phyloP scores from a whole-genome alignment of 2,888 invertebrate genomes.

The Tenthredo livida region DNA sequence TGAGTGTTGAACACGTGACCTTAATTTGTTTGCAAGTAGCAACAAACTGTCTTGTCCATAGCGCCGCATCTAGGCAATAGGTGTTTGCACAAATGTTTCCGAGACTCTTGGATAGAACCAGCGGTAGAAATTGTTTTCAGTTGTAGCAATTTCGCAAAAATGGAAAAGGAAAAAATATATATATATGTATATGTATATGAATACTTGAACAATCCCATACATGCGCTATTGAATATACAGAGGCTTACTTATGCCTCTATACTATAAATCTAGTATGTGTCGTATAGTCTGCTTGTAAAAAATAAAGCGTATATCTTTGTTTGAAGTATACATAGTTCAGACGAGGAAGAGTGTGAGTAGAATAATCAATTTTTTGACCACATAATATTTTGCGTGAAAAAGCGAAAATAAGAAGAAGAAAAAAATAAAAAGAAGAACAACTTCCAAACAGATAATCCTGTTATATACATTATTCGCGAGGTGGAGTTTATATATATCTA shows the following conservation, averaged over 20 bases:
- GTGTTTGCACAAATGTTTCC: conserved; percentile 35
- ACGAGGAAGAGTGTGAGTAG: neutral
- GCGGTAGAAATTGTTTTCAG: conserved; percentile 8
- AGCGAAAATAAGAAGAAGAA: neutral
- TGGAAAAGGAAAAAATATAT: no score
- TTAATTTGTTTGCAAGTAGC: conserved; percentile 37
- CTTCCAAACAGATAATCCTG: neutral
- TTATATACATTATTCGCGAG: neutral
- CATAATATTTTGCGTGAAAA: neutral
- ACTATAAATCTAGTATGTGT: neutral
- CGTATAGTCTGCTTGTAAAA: neutral
- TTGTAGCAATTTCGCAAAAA: neutral
- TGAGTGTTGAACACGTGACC: conserved; percentile 25
- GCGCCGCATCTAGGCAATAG: neutral
- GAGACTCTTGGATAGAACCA: neutral
- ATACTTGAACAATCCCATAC: neutral
- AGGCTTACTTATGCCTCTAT: neutral
- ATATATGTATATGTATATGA: no score
- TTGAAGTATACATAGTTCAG: neutral
- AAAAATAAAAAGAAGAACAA: neutral
- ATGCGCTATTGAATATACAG: neutral
- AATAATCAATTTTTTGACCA: conserved; percentile 13
- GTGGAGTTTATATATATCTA: neutral
- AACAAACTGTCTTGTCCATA: conserved; percentile 36
- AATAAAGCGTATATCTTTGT: neutral